phyloP scores from a whole-genome alignment of 2,113 vertebrate genomes.

The Sebastes schlegelii region DNA sequence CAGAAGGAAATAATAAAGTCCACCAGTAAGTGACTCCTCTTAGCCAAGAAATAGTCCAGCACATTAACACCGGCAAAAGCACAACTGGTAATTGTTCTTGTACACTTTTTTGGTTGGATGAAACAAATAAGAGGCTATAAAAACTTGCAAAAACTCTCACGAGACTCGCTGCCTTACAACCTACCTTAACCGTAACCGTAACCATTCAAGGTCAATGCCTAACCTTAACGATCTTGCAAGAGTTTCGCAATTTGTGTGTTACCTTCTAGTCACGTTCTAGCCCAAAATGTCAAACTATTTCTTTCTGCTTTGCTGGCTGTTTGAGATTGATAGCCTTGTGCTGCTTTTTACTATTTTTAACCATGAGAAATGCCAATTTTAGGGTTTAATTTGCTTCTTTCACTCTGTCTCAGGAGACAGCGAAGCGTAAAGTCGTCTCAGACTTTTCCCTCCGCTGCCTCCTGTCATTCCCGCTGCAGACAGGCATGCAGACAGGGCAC shows the following conservation, averaged over 20 bases:
- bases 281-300: background rate
- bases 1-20: background rate
- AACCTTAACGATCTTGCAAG: too few relatives aligned
- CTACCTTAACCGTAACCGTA: too few relatives aligned
- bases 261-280: too few relatives aligned
- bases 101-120: background rate
- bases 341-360: background rate
- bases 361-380: background rate
- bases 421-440: background rate
- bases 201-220: too few relatives aligned
- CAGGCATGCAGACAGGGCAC: slow-evolving; percentile 60
- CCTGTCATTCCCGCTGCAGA: slow-evolving; percentile 32
- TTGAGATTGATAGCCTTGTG: background rate
- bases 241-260: too few relatives aligned
- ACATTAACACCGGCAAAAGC: background rate
- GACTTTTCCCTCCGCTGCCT: slow-evolving; percentile 16
- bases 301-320: background rate
- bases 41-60: background rate
- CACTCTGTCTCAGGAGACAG: background rate
- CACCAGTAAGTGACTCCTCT: background rate
- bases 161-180: too few relatives aligned
- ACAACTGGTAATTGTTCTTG: background rate
- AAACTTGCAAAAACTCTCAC: too few relatives aligned
- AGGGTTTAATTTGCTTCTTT: background rate
- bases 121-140: background rate